phyloP scores from a whole-genome alignment of 2,113 vertebrate genomes.

The Chaetorhynchus papuensis region DNA sequence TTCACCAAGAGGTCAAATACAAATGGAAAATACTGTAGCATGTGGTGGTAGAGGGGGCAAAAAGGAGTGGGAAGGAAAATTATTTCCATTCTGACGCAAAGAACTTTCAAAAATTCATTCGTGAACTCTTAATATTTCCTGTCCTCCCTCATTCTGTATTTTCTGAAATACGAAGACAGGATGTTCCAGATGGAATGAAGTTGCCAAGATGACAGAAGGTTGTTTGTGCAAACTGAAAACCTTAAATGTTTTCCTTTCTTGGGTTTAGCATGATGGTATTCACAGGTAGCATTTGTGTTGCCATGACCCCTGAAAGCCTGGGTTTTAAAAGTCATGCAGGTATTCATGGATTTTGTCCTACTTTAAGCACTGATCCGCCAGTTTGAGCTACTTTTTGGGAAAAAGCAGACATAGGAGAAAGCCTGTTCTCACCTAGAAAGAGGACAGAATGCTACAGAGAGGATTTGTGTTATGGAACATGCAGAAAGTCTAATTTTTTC shows the following conservation, averaged over 20 bases:
- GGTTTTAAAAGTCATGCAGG: not conserved
- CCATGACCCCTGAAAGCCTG: not conserved
- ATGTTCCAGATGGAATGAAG: not conserved
- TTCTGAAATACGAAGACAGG: slow-evolving; percentile 40
- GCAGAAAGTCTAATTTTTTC: not conserved
- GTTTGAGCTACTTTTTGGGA: not conserved
- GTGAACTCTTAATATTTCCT: slow-evolving; percentile 7
- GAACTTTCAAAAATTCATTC: not conserved
- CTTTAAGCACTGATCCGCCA: not conserved
- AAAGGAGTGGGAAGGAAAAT: slow-evolving; percentile 32
- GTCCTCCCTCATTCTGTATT: slow-evolving; percentile 20
- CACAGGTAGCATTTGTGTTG: not conserved
- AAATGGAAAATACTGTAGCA: slow-evolving; percentile 9
- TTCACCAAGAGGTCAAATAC: slow-evolving; percentile 27
- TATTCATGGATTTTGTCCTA: not conserved
- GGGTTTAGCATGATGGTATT: not conserved
- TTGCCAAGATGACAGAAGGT: not conserved
- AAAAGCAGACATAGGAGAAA: not conserved
- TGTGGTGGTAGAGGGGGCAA: not conserved
- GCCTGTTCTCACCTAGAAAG: not conserved
- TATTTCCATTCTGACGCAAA: slow-evolving; percentile 21
- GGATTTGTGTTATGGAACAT: not conserved
- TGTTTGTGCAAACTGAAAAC: not conserved
- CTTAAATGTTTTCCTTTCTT: not conserved
- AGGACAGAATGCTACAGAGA: not conserved